phyloP scores from a whole-genome alignment of 2,888 invertebrate genomes.

The Lycocerus yunnanus region DNA sequence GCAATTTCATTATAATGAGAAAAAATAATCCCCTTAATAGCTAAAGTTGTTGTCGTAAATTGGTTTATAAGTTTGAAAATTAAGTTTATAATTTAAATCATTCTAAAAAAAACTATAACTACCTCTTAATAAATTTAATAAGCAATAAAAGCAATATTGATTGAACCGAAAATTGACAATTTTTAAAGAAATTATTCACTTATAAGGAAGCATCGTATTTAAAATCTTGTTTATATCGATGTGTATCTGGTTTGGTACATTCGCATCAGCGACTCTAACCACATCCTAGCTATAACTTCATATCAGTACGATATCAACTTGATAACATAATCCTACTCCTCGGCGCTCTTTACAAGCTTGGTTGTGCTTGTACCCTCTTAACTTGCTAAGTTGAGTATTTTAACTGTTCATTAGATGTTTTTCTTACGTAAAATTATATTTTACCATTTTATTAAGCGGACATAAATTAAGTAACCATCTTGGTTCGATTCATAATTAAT shows the following conservation, averaged over 20 bases:
- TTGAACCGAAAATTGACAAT: background rate
- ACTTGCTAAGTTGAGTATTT: constrained; percentile 27
- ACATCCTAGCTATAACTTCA: constrained; percentile 52
- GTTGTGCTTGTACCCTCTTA: constrained; percentile 31
- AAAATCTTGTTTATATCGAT: constrained; percentile 39
- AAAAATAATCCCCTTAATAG: background rate
- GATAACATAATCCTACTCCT: constrained; percentile 44
- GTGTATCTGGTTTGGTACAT: constrained; percentile 41
- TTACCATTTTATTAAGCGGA: background rate
- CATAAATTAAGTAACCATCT: background rate
- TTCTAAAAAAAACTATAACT: background rate
- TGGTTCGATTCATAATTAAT: background rate
- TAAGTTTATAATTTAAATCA: background rate
- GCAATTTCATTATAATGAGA: background rate
- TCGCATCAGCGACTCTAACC: constrained; percentile 53
- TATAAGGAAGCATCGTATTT: constrained; percentile 38
- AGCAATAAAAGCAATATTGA: background rate
- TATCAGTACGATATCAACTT: constrained; percentile 51
- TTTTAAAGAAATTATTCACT: constrained; percentile 8
- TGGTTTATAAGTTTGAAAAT: background rate
- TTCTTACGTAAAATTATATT: background rate
- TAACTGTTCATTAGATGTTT: constrained; percentile 22
- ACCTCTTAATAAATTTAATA: background rate
- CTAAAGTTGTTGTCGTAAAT: background rate
- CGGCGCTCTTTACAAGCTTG: constrained; percentile 30